These are phyloP conservation scores for Tichodroma muraria DNA, from an alignment of 2,113 vertebrate genomes.

Conservation along the genomic window DNA sequence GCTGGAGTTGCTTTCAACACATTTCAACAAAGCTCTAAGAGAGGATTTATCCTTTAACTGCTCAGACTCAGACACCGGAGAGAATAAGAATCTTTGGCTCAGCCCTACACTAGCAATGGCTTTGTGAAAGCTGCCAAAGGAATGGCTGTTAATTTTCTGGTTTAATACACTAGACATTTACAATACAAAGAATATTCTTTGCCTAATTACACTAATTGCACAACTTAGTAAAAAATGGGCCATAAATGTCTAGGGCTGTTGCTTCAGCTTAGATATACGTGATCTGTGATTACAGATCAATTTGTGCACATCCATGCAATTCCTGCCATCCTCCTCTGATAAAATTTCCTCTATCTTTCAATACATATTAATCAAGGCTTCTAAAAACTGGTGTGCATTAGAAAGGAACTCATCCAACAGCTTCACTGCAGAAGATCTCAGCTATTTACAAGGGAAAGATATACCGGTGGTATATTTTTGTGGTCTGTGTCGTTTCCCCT, in stretches of 20 bases:
- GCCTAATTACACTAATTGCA: neutral
- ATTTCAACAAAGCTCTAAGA: neutral
- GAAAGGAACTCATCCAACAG: neutral
- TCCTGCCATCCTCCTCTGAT: neutral
- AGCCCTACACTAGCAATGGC: neutral
- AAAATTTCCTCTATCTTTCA: neutral
- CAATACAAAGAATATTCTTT: constrained; percentile 2
- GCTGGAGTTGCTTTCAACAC: neutral
- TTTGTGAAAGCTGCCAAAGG: neutral
- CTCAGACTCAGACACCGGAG: neutral
- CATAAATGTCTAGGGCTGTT: neutral
- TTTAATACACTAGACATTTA: neutral
- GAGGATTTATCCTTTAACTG: neutral
- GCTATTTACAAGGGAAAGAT: neutral
- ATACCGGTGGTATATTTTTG: neutral
- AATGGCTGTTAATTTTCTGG: neutral
- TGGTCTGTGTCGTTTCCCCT: neutral
- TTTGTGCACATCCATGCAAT: neutral
- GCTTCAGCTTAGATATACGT: neutral
- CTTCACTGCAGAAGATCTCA: neutral
- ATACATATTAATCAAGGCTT: neutral
- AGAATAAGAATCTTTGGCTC: neutral
- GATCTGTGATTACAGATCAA: neutral
- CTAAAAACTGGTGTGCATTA: neutral
- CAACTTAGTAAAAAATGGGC: neutral